phyloP scores from a whole-genome alignment of 1,140 invertebrate genomes.

The Cyclargus thomasi region DNA sequence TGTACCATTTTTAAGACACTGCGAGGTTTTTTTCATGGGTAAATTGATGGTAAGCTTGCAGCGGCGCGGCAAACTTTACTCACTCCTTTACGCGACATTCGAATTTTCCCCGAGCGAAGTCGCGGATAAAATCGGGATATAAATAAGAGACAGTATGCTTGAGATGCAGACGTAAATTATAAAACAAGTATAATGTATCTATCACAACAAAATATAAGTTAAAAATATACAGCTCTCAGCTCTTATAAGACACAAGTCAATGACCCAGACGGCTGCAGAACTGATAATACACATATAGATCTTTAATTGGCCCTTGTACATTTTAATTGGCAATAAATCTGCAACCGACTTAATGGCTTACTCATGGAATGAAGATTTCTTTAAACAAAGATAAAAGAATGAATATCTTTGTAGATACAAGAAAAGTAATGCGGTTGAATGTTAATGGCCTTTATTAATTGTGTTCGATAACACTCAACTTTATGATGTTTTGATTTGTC shows the following conservation, averaged over 20 bases:
- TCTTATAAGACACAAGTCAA: not conserved
- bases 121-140: no score
- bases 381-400: conserved; percentile 33
- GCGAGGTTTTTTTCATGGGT: no score
- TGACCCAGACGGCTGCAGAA: not conserved
- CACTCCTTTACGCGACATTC: no score
- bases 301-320: conserved; percentile 17
- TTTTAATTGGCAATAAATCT: conserved; percentile 71
- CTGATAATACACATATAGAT: not conserved
- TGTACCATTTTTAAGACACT: no score
- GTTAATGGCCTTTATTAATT: conserved; percentile 26
- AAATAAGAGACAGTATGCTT: no score
- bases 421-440: conserved; percentile 28
- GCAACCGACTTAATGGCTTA: conserved; percentile 42
- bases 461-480: not conserved
- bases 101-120: no score
- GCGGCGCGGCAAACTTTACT: no score
- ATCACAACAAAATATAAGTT: no score
- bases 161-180: no score
- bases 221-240: no score
- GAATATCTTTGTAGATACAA: conserved; percentile 22
- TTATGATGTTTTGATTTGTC: conserved; percentile 13
- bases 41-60: no score
- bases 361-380: conserved; percentile 49
- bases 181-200: no score